Base-by-base conservation (phyloP, 1,140 invertebrate species). In the Anthonomus grandis region DNA sequence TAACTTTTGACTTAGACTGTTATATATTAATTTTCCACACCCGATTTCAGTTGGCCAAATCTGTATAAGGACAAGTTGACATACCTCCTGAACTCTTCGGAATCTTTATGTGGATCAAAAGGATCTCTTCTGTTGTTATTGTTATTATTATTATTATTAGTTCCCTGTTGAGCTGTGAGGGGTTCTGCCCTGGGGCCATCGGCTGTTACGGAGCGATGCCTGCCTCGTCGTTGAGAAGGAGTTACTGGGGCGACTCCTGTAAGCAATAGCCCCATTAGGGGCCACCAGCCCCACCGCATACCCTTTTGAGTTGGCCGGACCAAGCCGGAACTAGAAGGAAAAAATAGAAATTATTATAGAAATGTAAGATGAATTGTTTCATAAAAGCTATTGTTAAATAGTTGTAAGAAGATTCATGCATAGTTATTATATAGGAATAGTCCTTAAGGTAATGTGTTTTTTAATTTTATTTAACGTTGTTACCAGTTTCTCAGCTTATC, bases 91-190 rank as follows among this genome's bases (percentile, higher is more conserved):
- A 74, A 73, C 59, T 74, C 72, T 46, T 74, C 72, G 6, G 70
- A 73, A 60, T 74, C 72, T n/a, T 70, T 63, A 50, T 74, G 72
- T 12, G 70, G 70, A 56, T 74, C 72, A 59, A 74, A 74, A 12
- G 70, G 60, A 58, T 74, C 71, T 17, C 71, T 57, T 17, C 69
- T 64, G n/a, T n/a, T n/a, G n/a, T n/a, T n/a, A n/a, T n/a, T n/a
- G n/a, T n/a, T n/a, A n/a, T n/a, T n/a, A n/a, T n/a, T n/a, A n/a
- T n/a, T n/a, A 24, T 69, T 69, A 45, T 64, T 66, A 9, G 70
- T 59, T 58, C 66, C 67, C 23, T 49, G 49, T 65, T 67, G 36
- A 59, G 62, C 18, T 62, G 66, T 18, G 3, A 59, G 42, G 21
- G 57, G 57, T 34, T 59, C 57, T 53, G 70, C 67, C 13, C 66